phyloP scores from a whole-genome alignment of 2,888 invertebrate genomes.

The Pristionchus entomophagus region DNA sequence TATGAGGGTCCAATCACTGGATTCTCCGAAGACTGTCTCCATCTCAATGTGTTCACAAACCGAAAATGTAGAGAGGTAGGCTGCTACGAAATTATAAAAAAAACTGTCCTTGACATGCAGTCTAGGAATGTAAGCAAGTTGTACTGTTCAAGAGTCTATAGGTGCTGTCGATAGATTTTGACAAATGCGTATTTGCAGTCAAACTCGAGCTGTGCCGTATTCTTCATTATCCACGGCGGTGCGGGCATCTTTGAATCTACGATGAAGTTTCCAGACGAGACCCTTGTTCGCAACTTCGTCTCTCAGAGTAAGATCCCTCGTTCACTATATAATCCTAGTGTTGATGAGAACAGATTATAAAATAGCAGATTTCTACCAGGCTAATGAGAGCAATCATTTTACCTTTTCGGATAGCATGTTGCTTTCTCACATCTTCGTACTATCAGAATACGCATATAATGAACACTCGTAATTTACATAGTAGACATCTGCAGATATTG shows the following conservation, averaged over 20 bases:
- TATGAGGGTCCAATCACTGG: neutral
- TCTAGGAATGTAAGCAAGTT: neutral
- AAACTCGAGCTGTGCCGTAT: neutral
- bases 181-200: neutral
- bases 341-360: too few species aligned
- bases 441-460: too few species aligned
- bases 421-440: too few species aligned
- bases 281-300: neutral
- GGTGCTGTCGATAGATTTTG: too few species aligned
- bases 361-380: too few species aligned
- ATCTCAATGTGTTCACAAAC: neutral
- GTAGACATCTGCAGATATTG: neutral
- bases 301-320: too few species aligned
- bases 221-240: constrained; percentile 33
- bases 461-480: too few species aligned
- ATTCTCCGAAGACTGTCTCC: constrained; percentile 8
- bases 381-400: too few species aligned
- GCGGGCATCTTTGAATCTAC: neutral
- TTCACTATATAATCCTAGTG: too few species aligned
- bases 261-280: neutral
- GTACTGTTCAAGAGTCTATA: neutral
- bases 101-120: neutral
- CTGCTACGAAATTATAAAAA: neutral
- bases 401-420: too few species aligned
- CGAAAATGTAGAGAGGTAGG: neutral